phyloP scores from a whole-genome alignment of 1,140 invertebrate genomes.

The Contarinia nasturtii region DNA sequence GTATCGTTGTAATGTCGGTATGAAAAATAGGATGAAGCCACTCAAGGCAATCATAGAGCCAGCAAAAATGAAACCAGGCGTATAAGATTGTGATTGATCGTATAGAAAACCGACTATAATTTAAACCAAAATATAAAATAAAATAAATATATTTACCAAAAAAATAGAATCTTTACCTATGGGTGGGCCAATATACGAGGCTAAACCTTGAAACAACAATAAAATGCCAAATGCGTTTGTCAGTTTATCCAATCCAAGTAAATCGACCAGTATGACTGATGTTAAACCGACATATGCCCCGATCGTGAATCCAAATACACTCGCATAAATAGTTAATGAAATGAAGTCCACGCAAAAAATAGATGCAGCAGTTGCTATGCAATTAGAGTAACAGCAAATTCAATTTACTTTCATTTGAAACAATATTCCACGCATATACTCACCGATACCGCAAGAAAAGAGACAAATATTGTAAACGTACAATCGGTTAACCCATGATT shows the following conservation, averaged over 20 bases:
- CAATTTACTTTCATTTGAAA: too few species aligned
- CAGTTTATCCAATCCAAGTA: constrained; percentile 66
- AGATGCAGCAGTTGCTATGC: constrained; percentile 63
- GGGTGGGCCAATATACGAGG: constrained; percentile 28
- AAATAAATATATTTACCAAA: neutral
- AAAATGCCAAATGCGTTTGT: constrained; percentile 85
- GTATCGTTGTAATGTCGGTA: constrained; percentile 54
- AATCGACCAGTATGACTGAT: constrained; percentile 72
- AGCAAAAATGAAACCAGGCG: constrained; percentile 64
- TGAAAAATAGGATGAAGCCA: constrained; percentile 71
- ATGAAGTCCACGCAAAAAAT: constrained; percentile 48
- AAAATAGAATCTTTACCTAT: neutral
- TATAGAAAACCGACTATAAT: constrained; percentile 54
- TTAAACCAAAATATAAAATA: constrained; percentile 1
- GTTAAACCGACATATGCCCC: constrained; percentile 90
- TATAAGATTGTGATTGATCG: constrained; percentile 53
- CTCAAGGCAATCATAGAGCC: constrained; percentile 67
- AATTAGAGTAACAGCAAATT: constrained; percentile 24
- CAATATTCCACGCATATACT: constrained; percentile 30
- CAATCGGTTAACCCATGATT: constrained; percentile 71
- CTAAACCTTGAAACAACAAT: constrained; percentile 78
- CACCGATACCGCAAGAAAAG: constrained; percentile 63
- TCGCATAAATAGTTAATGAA: constrained; percentile 52
- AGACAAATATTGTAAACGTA: constrained; percentile 72
- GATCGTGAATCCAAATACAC: constrained; percentile 68